A percentile compares a stretch with the other conserved stretches of the same genome.
phyloP scores from a whole-genome alignment of 2,888 invertebrate genomes.

The Belgica antarctica region DNA sequence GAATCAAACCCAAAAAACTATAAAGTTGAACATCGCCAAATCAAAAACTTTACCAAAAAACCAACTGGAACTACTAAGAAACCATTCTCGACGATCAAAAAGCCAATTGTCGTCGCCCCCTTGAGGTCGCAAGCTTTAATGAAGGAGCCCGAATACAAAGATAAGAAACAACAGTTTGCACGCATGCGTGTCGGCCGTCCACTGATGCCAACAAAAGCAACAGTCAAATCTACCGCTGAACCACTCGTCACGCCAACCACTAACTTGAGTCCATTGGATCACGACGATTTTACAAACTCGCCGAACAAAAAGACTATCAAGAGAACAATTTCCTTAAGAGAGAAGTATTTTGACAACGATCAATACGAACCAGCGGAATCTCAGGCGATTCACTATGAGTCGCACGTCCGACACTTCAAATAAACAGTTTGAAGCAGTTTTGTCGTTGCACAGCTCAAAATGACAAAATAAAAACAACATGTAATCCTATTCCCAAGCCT shows the following conservation, averaged over 20 bases:
- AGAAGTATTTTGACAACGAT: constrained; percentile 2
- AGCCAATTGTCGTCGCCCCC: neutral
- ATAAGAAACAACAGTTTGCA: constrained; percentile 27
- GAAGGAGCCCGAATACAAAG: neutral
- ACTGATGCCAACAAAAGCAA: constrained; percentile 31
- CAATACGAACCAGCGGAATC: constrained; percentile 26
- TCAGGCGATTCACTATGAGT: neutral
- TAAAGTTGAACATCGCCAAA: constrained; percentile 24
- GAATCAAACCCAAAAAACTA: constrained; percentile 55
- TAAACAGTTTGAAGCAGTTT: neutral
- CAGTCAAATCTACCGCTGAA: neutral
- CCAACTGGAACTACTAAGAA: neutral
- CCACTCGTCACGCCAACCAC: constrained; percentile 37
- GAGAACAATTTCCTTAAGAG: neutral
- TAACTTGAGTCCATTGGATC: neutral
- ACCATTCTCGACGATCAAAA: neutral
- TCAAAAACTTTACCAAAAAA: neutral
- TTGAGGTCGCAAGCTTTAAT: neutral
- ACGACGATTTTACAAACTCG: neutral
- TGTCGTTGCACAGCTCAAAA: no score
- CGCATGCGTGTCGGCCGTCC: constrained; percentile 18
- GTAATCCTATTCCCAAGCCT: no score
- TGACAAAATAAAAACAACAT: no score
- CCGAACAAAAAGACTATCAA: constrained; percentile 33
- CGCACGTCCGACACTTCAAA: constrained; percentile 27